Evolutionary conservation across 2,113 vertebrate genomes (phyloP), one percentile per base, ranked within the genome.

Genomic region (Malurus cyaneus): DNA sequence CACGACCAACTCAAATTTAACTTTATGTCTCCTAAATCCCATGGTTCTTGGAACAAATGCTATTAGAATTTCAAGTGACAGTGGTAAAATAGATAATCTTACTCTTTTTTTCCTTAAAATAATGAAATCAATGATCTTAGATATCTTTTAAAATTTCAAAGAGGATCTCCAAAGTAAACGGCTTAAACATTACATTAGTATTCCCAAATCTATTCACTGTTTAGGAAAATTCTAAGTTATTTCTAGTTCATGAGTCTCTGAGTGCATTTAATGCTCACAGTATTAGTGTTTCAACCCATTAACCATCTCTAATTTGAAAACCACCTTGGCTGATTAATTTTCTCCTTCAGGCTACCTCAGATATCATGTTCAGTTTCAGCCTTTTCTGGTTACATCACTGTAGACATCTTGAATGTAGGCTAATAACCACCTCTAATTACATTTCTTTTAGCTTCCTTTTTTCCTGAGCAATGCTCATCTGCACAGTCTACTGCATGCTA

Each of bases 1-100:
- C 10, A 44, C 0, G 0, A 39, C 4, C 26, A 52, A 10, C 6
- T 41, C 46, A 79, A 70, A 65, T 79, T 36, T 65, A 18, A 52
- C 18, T 44, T 61, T 32, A 6, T n/a, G 6, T 39, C 34, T 70
- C 19, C n/a, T 7, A 25, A 26, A 62, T 41, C 62, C 25, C 3
- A 46, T 16, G 3, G 1, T 26, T 80, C 24, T 53, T 66, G 14
- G 9, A 6, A 59, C 8, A 80, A 71, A 76, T 49, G 4, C 0
- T 47, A 28, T 24, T 66, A 66, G 20, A 57, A 88, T 64, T 69
- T 56, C 34, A 60, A 60, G 9, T 25, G 19, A 64, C 11, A 31
- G 4, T 21, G 4, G 5, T 56, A 70, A 65, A 88, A 53, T 4
- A 72, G 3, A 14, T 29, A 32, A 9, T 57, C 59, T 76, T 36